phyloP scores from a whole-genome alignment of 1,140 invertebrate species.

The Cataglyphis hispanica region DNA sequence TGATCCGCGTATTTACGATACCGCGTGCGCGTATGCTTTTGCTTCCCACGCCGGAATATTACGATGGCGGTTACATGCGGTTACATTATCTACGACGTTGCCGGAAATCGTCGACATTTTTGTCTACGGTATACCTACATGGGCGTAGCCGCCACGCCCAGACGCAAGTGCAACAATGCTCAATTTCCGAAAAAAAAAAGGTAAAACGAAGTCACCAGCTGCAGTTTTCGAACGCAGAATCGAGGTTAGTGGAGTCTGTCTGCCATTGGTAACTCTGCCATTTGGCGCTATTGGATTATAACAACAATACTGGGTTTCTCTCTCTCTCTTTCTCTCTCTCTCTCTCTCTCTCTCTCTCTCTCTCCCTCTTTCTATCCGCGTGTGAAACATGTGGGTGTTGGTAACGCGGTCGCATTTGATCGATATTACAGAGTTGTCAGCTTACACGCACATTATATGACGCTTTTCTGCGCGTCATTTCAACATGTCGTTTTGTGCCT shows the following conservation, averaged over 20 bases:
- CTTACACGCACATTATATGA: slow-evolving; percentile 44
- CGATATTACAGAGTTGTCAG: slow-evolving; percentile 63
- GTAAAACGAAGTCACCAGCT: slow-evolving; percentile 48
- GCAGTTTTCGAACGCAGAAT: slow-evolving; percentile 46
- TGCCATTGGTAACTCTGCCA: slow-evolving; percentile 47
- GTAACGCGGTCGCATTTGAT: slow-evolving; percentile 64
- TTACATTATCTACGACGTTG: slow-evolving; percentile 54
- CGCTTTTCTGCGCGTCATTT: slow-evolving; percentile 56
- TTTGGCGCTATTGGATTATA: slow-evolving; percentile 64
- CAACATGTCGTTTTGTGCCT: slow-evolving; percentile 24
- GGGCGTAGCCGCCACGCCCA: slow-evolving; percentile 56
- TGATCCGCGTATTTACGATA: slow-evolving; percentile 47
- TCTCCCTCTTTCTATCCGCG: slow-evolving; percentile 35
- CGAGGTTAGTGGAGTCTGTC: slow-evolving; percentile 56
- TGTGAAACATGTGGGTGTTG: slow-evolving; percentile 61
- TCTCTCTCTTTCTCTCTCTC: no score
- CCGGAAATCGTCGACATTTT: slow-evolving; percentile 60
- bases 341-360: not conserved
- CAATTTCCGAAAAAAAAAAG: slow-evolving; percentile 49
- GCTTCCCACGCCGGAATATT: slow-evolving; percentile 51
- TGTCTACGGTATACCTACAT: slow-evolving; percentile 16
- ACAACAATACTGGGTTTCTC: slow-evolving; percentile 55
- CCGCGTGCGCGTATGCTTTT: not conserved
- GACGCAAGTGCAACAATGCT: slow-evolving; percentile 30
- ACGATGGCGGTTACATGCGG: slow-evolving; percentile 25